Base-by-base conservation (phyloP, 2,888 invertebrate species). In the Drosophila demipolita region DNA sequence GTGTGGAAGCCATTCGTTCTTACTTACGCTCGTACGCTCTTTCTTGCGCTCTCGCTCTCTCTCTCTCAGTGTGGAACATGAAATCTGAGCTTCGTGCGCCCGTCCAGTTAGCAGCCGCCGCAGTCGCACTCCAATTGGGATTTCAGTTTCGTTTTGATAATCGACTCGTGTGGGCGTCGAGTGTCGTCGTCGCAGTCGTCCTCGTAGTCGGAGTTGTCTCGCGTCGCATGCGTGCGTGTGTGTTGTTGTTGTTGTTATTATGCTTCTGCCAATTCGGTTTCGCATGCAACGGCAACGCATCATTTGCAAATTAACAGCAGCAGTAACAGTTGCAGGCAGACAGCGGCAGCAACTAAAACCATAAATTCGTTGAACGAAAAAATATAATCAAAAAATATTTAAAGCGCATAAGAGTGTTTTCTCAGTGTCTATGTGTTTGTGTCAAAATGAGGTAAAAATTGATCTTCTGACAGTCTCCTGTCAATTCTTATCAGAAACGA, bases 71-170 rank as follows among this genome's bases (percentile, higher is more conserved):
- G 87, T 83, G 84, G 85, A 87, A 73, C 69, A 26, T 80, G 74
- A 84, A 85, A 87, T 87, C 85, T 82, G 85, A 85, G 87, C 83
- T 84, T 83, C 82, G 85, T 84, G 83, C 83, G 83, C 85, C 78
- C 69, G 66, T 45, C 45, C 76, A 68, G 66, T 53, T 42, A 38
- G 69, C 78, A 75, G 71, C 78, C 60, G 65, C 79, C 73, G 48
- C 65, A 60, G 70, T 80, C 66, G 81, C 53, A 71, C 60, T 71
- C 76, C 72, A 73, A 69, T 82, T 72, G 69, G 73, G 64, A 72
- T 74, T 80, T 83, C 75, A 86, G 83, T 80, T 77, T 79, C 82
- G 81, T 74, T 83, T 83, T 80, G 73, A 71, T 75, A 75, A 75
- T 77, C 83, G 81, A 80, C 73, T 80, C 87, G 87, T 83, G 84